A percentile compares a stretch with the other conserved stretches of the same genome.
Conservation (phyloP, 1,140 invertebrate genomes). For the Cydia fagiglandana region DNA sequence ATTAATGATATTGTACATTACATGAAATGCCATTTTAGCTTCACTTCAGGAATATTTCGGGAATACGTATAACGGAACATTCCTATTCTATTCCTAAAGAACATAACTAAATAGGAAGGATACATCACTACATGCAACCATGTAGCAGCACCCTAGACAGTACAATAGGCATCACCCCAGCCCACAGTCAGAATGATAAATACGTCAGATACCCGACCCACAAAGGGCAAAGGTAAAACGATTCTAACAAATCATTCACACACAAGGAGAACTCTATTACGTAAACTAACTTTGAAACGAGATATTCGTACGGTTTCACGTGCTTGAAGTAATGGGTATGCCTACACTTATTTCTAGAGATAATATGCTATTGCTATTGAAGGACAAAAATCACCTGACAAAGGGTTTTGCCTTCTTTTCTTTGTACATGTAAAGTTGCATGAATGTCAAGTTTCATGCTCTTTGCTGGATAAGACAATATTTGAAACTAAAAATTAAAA, state of each 20-base stretch:
- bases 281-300: constrained; percentile 19
- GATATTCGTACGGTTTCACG: not conserved
- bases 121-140: constrained; percentile 1
- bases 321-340: not conserved
- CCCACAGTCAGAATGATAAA: constrained; percentile 20
- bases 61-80: not conserved
- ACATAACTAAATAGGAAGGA: not conserved
- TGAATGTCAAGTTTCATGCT: too few relatives aligned
- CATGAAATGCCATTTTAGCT: too few relatives aligned
- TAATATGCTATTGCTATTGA: too few relatives aligned
- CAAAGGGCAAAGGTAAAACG: constrained; percentile 20
- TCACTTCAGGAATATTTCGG: not conserved
- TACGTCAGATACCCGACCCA: constrained; percentile 24
- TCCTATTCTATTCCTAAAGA: too few relatives aligned
- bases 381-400: too few relatives aligned
- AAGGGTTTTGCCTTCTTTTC: too few relatives aligned
- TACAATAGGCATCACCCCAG: constrained; percentile 14
- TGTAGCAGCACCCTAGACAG: not conserved
- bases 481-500: too few relatives aligned
- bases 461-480: too few relatives aligned
- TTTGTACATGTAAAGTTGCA: too few relatives aligned
- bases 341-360: not conserved
- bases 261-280: constrained; percentile 13
- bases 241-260: constrained; percentile 25
- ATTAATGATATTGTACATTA: too few relatives aligned